phyloP scores from a whole-genome alignment of 2,888 invertebrate genomes.

The Drosophila pegasa region DNA sequence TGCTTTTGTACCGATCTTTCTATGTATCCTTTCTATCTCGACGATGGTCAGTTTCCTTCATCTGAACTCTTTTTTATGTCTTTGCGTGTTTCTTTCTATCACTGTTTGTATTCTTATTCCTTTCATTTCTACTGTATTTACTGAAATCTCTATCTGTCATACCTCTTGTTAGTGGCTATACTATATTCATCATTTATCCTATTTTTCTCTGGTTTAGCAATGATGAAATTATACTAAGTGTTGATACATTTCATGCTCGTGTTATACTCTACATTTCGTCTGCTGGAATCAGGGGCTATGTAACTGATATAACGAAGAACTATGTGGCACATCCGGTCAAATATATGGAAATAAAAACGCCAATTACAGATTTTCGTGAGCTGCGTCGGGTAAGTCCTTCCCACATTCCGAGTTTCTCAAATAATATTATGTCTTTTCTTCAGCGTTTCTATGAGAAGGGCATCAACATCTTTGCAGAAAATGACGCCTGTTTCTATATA shows the following conservation, averaged over 20 bases:
- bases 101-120: too few relatives aligned
- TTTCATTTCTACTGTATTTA: too few relatives aligned
- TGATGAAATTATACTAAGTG: slow-evolving; percentile 69
- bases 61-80: too few relatives aligned
- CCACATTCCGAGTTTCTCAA: neutral
- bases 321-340: slow-evolving; percentile 68
- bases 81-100: too few relatives aligned
- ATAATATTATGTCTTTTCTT: neutral
- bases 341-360: slow-evolving; percentile 71
- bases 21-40: neutral
- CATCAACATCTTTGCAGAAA: slow-evolving; percentile 82
- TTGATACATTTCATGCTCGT: slow-evolving; percentile 73
- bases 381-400: slow-evolving; percentile 66
- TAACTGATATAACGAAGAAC: slow-evolving; percentile 65
- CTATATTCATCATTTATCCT: neutral
- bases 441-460: slow-evolving; percentile 71
- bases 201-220: slow-evolving; percentile 45
- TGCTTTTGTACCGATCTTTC: too few relatives aligned
- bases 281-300: slow-evolving; percentile 71
- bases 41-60: too few relatives aligned
- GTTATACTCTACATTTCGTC: slow-evolving; percentile 71
- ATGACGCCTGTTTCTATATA: slow-evolving; percentile 81
- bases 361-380: slow-evolving; percentile 67
- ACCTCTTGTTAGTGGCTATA: too few relatives aligned
- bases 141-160: too few relatives aligned